phyloP scores from a whole-genome alignment of 92 coral and sea anemone genomes.

The Ricordea florida region DNA sequence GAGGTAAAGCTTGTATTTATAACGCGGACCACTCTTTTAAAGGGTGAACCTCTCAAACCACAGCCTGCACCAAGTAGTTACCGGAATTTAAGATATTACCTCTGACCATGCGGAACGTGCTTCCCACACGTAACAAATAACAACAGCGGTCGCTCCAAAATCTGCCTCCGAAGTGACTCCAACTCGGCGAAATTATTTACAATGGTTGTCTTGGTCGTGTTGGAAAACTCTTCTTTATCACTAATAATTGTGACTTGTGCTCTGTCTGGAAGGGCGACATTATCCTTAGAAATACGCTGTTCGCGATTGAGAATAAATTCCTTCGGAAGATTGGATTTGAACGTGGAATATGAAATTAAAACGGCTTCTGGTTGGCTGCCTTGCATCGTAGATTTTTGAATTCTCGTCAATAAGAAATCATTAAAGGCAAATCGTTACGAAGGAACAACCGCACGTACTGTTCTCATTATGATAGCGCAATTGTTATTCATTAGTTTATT shows the following conservation, averaged over 20 bases:
- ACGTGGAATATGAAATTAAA: conserved; percentile 59
- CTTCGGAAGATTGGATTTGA: conserved; percentile 63
- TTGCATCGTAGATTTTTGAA: not conserved
- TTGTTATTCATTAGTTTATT: not conserved
- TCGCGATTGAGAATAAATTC: conserved; percentile 23
- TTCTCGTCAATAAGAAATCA: not conserved
- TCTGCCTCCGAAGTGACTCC: conserved; percentile 60
- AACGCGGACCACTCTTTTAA: no score
- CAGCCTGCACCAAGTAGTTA: no score
- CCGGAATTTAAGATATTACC: conserved; percentile 20
- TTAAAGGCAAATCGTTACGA: not conserved
- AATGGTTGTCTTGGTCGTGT: conserved; percentile 31
- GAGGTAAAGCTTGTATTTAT: no score
- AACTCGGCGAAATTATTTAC: conserved; percentile 51
- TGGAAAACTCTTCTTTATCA: conserved; percentile 63
- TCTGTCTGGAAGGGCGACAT: conserved; percentile 38
- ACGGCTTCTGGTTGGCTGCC: conserved; percentile 31
- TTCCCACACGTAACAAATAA: conserved; percentile 74
- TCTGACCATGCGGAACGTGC: conserved; percentile 90
- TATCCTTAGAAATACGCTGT: conserved; percentile 10
- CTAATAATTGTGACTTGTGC: conserved; percentile 59
- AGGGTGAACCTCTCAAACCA: no score
- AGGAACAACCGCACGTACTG: not conserved
- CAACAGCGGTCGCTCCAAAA: conserved; percentile 67
- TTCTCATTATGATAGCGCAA: not conserved